Conservation (phyloP, 1,140 invertebrate genomes). For the Trachymyrmex cornetzi region DNA sequence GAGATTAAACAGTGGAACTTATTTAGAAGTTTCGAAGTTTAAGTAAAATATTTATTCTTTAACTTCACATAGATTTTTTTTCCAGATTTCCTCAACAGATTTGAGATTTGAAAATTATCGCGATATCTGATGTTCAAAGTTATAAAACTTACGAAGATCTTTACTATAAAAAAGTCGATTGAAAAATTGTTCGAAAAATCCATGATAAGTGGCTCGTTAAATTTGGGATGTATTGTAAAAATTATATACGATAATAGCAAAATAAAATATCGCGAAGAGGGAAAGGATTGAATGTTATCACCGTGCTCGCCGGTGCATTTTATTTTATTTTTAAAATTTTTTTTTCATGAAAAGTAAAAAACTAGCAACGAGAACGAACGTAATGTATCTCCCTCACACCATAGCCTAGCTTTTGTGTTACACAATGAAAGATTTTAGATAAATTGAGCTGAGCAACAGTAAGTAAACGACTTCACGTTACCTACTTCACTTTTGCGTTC, state of each 20-base stretch:
- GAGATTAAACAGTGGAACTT: not conserved
- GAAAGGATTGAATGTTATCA: conserved; percentile 61
- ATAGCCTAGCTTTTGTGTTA: conserved; percentile 84
- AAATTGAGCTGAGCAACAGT: conserved; percentile 84
- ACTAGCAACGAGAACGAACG: conserved; percentile 78
- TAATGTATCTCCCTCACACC: conserved; percentile 78
- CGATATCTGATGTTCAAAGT: not conserved
- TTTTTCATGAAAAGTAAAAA: conserved; percentile 75
- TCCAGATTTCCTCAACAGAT: not conserved
- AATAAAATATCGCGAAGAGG: conserved; percentile 30
- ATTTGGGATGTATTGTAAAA: not conserved
- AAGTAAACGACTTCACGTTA: conserved; percentile 86
- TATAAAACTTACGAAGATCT: not conserved
- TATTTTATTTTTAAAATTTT: conserved; percentile 59
- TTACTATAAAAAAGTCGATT: not conserved
- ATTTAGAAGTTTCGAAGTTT: not conserved
- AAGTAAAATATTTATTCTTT: not conserved
- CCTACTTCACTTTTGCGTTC: conserved; percentile 77
- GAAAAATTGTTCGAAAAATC: not conserved
- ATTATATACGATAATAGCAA: not conserved
- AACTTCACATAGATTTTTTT: not conserved
- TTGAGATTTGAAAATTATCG: not conserved
- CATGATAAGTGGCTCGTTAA: not conserved
- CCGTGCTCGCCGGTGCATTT: conserved; percentile 74
- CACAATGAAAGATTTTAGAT: conserved; percentile 82